Conservation (phyloP, 92 coral and sea anemone genomes). For the Epizoanthus rinbou region DNA sequence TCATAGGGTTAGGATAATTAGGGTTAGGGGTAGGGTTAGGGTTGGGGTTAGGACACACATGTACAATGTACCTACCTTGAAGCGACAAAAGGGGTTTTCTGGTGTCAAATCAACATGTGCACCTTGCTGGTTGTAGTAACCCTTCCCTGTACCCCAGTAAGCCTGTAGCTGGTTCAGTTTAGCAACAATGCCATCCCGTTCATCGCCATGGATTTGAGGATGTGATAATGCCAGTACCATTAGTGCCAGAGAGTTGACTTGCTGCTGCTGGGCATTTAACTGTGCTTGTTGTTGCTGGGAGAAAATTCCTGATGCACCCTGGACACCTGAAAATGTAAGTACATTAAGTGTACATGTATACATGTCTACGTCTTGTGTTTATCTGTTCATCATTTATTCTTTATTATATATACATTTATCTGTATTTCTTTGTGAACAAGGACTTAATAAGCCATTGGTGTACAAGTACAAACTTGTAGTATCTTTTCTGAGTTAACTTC, state of each 20-base stretch:
- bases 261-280: constrained; percentile 38
- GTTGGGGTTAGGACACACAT: background rate
- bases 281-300: constrained; percentile 52
- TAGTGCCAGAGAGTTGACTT: constrained; percentile 54
- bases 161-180: constrained; percentile 95
- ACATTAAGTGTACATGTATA: too few relatives aligned
- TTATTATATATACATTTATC: too few relatives aligned
- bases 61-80: constrained; percentile 69
- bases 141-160: constrained; percentile 95
- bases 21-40: too few relatives aligned
- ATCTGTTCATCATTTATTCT: too few relatives aligned
- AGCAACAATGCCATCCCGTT: constrained; percentile 94
- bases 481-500: too few relatives aligned
- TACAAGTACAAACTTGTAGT: too few relatives aligned
- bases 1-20: too few relatives aligned
- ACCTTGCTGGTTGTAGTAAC: constrained; percentile 83
- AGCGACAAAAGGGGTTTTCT: constrained; percentile 94
- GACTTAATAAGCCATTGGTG: too few relatives aligned
- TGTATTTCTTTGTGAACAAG: too few relatives aligned
- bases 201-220: constrained; percentile 96
- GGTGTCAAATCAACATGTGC: constrained; percentile 79
- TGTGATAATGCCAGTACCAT: constrained; percentile 79
- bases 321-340: constrained; percentile 1
- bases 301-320: constrained; percentile 43
- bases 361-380: too few relatives aligned